phyloP scores from a whole-genome alignment of 2,888 invertebrate species.

The Amphimallon solstitiale region DNA sequence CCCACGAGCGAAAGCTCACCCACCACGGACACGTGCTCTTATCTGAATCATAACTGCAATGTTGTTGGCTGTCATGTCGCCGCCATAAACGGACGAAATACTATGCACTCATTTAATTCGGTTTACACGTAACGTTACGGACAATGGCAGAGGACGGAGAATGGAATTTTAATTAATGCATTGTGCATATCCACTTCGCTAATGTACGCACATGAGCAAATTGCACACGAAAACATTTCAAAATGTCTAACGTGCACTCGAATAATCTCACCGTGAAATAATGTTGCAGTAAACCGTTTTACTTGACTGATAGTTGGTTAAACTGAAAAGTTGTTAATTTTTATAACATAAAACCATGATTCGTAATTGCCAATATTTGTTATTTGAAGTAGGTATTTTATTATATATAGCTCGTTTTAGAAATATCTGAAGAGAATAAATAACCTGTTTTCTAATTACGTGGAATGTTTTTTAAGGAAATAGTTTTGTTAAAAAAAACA shows the following conservation, averaged over 20 bases:
- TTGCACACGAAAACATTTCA: neutral
- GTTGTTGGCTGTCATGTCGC: conserved; percentile 38
- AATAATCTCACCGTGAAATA: neutral
- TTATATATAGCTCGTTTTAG: too few species aligned
- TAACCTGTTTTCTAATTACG: too few species aligned
- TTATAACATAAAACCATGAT: too few species aligned
- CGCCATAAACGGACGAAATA: conserved; percentile 31
- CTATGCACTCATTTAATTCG: conserved; percentile 29
- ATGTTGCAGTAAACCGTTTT: too few species aligned
- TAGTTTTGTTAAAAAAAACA: too few species aligned
- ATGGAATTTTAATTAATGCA: conserved; percentile 36
- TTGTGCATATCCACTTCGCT: conserved; percentile 18
- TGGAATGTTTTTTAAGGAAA: too few species aligned
- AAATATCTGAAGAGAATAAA: too few species aligned
- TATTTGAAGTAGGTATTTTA: too few species aligned
- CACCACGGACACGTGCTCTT: conserved; percentile 53
- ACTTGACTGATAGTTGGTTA: too few species aligned
- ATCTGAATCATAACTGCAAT: conserved; percentile 44
- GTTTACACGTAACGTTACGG: conserved; percentile 28
- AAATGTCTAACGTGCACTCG: neutral
- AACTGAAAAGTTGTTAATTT: too few species aligned
- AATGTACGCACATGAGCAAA: conserved; percentile 1
- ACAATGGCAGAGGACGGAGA: conserved; percentile 17
- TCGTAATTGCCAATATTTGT: too few species aligned
- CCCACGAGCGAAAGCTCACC: conserved; percentile 53